Conservation (phyloP, 2,113 vertebrate genomes). For the Phalacrocorax carbo region DNA sequence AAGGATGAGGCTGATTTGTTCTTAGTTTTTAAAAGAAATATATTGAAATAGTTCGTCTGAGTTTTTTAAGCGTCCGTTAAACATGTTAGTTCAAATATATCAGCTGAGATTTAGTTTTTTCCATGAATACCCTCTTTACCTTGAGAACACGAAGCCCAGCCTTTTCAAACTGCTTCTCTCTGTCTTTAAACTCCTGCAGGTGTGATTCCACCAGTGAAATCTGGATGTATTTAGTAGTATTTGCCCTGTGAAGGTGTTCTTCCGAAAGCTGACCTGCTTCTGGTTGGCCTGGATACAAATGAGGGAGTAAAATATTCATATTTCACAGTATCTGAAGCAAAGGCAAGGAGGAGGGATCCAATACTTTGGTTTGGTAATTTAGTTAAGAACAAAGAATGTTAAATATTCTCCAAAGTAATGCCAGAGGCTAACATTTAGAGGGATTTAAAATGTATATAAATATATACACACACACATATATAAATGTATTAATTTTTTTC, state of each 20-base stretch:
- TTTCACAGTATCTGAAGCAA: neutral
- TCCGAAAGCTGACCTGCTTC: neutral
- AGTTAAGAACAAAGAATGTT: neutral
- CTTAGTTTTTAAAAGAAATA: neutral
- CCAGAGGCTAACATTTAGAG: neutral
- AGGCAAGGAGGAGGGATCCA: neutral
- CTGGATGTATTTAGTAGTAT: neutral
- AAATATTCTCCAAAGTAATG: neutral
- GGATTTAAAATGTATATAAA: neutral
- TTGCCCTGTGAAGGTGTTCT: neutral
- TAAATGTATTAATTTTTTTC: neutral
- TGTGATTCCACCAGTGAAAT: neutral
- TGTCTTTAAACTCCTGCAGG: slow-evolving; percentile 1
- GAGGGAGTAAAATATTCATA: neutral
- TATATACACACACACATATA: too few relatives aligned
- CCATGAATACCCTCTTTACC: slow-evolving; percentile 55
- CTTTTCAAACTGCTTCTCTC: slow-evolving; percentile 11
- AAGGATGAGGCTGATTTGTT: neutral
- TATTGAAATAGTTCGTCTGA: neutral
- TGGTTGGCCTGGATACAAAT: slow-evolving; percentile 41
- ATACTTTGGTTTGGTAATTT: neutral
- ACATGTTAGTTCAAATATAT: neutral
- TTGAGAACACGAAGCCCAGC: slow-evolving; percentile 61
- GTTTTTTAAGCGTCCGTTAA: neutral
- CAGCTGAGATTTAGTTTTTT: neutral